Conservation (phyloP, 1,140 invertebrate genomes). For the Neuroterus valhalla region DNA sequence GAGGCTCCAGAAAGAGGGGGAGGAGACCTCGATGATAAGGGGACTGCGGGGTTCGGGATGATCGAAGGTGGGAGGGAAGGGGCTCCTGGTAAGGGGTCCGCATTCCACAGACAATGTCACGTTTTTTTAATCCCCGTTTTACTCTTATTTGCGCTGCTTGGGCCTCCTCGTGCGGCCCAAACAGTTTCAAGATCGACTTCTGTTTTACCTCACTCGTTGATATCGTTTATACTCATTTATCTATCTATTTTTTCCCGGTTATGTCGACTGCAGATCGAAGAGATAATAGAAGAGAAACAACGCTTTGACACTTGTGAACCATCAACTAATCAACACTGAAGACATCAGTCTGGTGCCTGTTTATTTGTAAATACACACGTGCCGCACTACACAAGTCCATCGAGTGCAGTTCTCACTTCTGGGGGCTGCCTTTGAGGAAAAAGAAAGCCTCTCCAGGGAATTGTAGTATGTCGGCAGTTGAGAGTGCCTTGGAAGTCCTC, state of each 20-base stretch:
- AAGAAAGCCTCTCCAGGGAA: constrained; percentile 20
- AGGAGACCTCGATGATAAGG: constrained; percentile 44
- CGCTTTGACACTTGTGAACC: constrained; percentile 2
- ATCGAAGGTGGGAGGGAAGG: constrained; percentile 49
- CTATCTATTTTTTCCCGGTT: constrained; percentile 30
- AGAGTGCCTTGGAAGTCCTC: constrained; percentile 90
- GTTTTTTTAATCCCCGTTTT: constrained; percentile 74
- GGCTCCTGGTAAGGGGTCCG: constrained; percentile 68
- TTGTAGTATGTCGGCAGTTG: constrained; percentile 77
- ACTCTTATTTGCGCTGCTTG: constrained; percentile 68
- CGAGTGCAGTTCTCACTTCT: constrained; percentile 31
- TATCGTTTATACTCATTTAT: constrained; percentile 30
- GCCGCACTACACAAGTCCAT: constrained; percentile 25
- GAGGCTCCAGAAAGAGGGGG: constrained; percentile 45
- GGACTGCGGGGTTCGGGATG: constrained; percentile 37
- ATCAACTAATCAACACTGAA: not conserved
- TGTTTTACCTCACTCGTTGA: constrained; percentile 32
- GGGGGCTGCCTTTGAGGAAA: constrained; percentile 31
- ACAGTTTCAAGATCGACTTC: constrained; percentile 45
- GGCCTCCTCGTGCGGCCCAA: constrained; percentile 51
- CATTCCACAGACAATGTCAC: constrained; percentile 76
- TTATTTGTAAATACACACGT: constrained; percentile 27
- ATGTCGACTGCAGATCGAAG: constrained; percentile 15
- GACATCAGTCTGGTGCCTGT: not conserved
- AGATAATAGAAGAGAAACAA: constrained; percentile 8